Evolutionary conservation across 2,797 vertebrate species (phyloP), one percentile per base, ranked within the genome.

Genomic region (Pelobates cultripes): DNA sequence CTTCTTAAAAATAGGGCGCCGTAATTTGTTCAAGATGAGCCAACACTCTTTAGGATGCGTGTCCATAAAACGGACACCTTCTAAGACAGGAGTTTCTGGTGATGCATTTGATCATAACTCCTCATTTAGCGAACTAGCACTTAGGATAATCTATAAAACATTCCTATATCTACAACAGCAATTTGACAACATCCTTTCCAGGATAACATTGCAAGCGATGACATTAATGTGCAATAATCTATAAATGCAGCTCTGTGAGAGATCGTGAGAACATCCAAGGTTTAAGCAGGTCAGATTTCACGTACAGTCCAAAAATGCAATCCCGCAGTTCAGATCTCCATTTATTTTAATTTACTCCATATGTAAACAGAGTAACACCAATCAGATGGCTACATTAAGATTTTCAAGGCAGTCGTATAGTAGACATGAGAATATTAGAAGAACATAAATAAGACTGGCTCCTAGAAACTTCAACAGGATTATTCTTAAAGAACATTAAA

Each of bases 21-120:
- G 15, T 61, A 75, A 79, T 88, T 88, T 80, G 88, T 78, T 81
- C 88, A 85, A 88, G 85, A 85, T 51, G 61, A 85, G 74, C 84
- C 2, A 76, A 66, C 4, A 8, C 77, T 82, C 69, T 79, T 77
- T 43, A 86, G 89, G 86, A 85, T 86, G 44, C 87, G 63, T 78
- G 89, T 89, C 84, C 87, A 78, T 82, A 41, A 87, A 85, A 82
- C 70, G 71, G 76, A 82, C 64, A 85, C 86, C 82, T 78, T 61
- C 73, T 15, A 12, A 15, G 47, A 84, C 51, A 80, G 86, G 86
- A 74, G 85, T 64, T 70, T 87, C 80, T 84, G 81, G 79, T 73
- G 79, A 76, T 64, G 43, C 17, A 42, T 70, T 42, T 64, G 42
- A 73, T 66, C 45, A 43, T 43, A 60, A 0, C 0, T 43, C 44